phyloP scores from a whole-genome alignment of 2,888 invertebrate species.

The Syrphus vitripennis region DNA sequence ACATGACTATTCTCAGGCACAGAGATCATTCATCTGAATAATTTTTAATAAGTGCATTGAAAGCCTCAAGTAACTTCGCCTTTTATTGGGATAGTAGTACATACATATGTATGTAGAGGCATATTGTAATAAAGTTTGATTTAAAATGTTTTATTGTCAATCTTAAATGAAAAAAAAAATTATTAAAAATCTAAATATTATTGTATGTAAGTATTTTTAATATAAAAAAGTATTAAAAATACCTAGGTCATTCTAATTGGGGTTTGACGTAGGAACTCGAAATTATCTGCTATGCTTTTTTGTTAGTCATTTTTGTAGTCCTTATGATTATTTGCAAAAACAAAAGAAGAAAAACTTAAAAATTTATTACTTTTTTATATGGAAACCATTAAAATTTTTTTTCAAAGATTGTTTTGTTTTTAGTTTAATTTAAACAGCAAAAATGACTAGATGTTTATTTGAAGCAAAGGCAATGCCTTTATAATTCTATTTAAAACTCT shows the following conservation, averaged over 20 bases:
- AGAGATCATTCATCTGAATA: not conserved
- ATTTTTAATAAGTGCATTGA: not conserved
- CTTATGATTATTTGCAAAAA: no score
- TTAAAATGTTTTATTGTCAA: not conserved
- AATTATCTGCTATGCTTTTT: not conserved
- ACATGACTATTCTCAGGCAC: not conserved
- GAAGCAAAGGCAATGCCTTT: not conserved
- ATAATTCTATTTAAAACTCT: conserved; percentile 2
- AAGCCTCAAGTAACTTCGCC: not conserved
- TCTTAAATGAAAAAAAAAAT: not conserved
- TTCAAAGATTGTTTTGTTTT: not conserved
- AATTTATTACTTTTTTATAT: not conserved
- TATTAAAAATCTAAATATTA: not conserved
- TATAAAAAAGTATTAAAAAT: not conserved
- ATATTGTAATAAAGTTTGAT: not conserved
- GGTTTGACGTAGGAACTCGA: not conserved
- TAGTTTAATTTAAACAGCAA: not conserved
- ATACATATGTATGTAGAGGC: not conserved
- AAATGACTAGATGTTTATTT: not conserved
- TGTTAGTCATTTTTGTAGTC: not conserved
- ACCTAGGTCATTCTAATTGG: not conserved
- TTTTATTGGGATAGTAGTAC: not conserved
- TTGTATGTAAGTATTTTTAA: no score
- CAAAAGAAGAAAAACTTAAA: not conserved
- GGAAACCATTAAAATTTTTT: not conserved